Evolutionary conservation across 2,797 vertebrate genomes (phyloP).

Genomic region (Hyperoplus lanceolatus): DNA sequence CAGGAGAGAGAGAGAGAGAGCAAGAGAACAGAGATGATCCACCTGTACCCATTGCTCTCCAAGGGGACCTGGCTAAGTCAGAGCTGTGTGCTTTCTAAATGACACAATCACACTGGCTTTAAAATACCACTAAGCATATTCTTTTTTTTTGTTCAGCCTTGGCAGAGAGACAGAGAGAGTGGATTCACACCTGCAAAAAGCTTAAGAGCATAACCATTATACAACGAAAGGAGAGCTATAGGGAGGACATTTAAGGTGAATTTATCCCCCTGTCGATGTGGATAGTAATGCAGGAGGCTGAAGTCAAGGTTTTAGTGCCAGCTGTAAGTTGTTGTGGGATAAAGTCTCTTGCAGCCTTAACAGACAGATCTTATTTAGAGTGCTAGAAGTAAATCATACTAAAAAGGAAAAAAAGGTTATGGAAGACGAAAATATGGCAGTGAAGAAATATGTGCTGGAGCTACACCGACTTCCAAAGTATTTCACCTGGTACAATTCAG

Average conservation of each 20-base stretch:
- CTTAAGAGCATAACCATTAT: conserved; percentile 41
- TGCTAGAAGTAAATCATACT: conserved; percentile 48
- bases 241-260: conserved; percentile 62
- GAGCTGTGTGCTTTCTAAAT: conserved; percentile 69
- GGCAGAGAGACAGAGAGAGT: conserved; percentile 28
- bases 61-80: conserved; percentile 64
- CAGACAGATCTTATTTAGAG: conserved; percentile 64
- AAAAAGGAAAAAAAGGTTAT: conserved; percentile 18
- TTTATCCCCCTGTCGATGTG: conserved; percentile 12
- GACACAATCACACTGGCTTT: conserved; percentile 66
- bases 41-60: conserved; percentile 68
- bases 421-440: background rate
- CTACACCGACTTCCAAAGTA: conserved; percentile 8
- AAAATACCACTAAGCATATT: conserved; percentile 68
- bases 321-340: conserved; percentile 58
- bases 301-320: conserved; percentile 49
- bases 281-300: conserved; percentile 44
- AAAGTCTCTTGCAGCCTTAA: conserved; percentile 46
- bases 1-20: conserved; percentile 54
- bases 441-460: conserved; percentile 38
- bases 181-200: conserved; percentile 57
- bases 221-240: conserved; percentile 41
- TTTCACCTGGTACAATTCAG: conserved; percentile 18
- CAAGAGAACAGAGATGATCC: conserved; percentile 73
- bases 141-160: conserved; percentile 65